Percentiles rank a stretch among this genome's conserved stretches.
Conservation (phyloP, 2,797 vertebrate species). For the Meriones psammophilus region DNA sequence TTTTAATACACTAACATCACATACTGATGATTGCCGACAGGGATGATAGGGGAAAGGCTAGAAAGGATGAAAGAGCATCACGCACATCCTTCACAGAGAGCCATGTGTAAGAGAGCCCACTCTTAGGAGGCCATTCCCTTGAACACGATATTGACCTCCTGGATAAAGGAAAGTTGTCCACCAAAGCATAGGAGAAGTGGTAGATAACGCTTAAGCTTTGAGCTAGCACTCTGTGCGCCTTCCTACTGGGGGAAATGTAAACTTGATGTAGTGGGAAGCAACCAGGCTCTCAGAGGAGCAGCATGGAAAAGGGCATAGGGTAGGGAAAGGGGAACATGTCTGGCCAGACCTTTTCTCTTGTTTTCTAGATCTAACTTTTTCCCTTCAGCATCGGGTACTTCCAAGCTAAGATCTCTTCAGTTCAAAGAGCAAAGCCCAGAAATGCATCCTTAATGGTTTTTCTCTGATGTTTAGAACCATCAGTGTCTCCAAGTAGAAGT, state of each 20-base stretch:
- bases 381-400: neutral
- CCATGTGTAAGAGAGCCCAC: neutral
- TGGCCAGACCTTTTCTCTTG: neutral
- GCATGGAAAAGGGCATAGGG: neutral
- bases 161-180: neutral
- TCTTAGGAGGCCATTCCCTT: slow-evolving; percentile 9
- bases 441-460: neutral
- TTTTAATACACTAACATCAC: neutral
- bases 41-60: neutral
- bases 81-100: accelerated
- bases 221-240: too few relatives aligned
- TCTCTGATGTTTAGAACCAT: neutral
- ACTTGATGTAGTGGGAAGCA: neutral
- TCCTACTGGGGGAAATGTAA: neutral
- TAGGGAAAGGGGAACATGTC: neutral
- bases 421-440: neutral
- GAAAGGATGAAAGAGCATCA: neutral
- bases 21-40: neutral
- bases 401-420: neutral
- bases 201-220: too few relatives aligned
- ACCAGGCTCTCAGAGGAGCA: neutral
- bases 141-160: neutral
- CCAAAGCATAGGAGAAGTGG: neutral
- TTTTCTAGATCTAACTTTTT: neutral
- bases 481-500: neutral